phyloP scores from a whole-genome alignment of 2,797 vertebrate genomes.

The Halcyon leucocephala region DNA sequence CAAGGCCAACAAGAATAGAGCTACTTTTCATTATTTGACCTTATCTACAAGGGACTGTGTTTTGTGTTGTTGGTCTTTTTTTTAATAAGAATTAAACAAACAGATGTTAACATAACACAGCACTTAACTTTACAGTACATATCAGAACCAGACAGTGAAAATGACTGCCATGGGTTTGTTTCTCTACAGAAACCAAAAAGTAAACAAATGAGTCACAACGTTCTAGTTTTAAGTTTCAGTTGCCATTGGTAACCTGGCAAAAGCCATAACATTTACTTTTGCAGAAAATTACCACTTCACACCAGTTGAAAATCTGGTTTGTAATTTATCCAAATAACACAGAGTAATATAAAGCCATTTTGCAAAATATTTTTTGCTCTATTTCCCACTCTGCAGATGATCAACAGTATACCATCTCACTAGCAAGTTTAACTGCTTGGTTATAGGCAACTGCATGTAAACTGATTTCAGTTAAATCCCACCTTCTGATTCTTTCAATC shows the following conservation, averaged over 20 bases:
- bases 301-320: background rate
- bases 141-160: background rate
- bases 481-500: background rate
- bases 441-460: background rate
- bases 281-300: background rate
- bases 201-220: conserved; percentile 11
- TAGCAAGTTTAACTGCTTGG: background rate
- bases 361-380: background rate
- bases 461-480: background rate
- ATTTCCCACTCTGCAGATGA: background rate
- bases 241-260: background rate
- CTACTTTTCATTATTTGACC: background rate
- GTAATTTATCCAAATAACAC: background rate
- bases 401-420: background rate
- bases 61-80: background rate
- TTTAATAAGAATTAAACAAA: background rate
- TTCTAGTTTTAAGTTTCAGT: background rate
- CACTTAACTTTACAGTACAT: background rate
- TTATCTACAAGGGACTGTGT: background rate
- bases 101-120: background rate
- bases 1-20: background rate
- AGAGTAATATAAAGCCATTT: background rate
- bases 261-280: background rate
- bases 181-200: background rate
- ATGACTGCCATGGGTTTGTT: background rate